Evolutionary conservation across 2,797 vertebrate genomes (phyloP).

Genomic region (Poecilia wingei): DNA sequence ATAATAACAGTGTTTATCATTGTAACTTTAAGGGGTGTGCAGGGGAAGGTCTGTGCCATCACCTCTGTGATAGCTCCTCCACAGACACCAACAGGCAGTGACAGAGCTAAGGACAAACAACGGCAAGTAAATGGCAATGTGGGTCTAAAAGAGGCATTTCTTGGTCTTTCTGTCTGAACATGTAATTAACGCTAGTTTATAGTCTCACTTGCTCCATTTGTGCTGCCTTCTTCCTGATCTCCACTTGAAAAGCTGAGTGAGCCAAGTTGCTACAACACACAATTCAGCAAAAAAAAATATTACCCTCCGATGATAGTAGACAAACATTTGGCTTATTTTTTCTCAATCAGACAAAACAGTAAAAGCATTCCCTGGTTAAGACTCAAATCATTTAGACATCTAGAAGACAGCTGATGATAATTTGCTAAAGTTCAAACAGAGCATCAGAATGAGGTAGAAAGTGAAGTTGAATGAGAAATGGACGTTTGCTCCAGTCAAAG

Average conservation of each 20-base stretch:
- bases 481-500: background rate
- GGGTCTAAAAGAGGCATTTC: constrained; percentile 17
- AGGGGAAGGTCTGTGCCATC: constrained; percentile 47
- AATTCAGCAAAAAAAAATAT: background rate
- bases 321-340: background rate
- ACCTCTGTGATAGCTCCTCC: constrained; percentile 51
- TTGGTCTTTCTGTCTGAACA: constrained; percentile 46
- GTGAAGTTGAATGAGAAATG: background rate
- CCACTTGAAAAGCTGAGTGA: constrained; percentile 4
- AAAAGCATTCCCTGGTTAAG: background rate
- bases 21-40: constrained; percentile 62
- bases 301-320: background rate
- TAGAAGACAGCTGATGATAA: background rate
- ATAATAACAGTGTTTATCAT: constrained; percentile 79
- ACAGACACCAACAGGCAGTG: constrained; percentile 44
- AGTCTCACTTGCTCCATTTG: constrained; percentile 1
- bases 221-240: background rate
- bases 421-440: background rate
- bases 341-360: constrained; percentile 2
- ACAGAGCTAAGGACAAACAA: constrained; percentile 66
- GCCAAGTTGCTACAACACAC: background rate
- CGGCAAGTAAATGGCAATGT: constrained; percentile 32
- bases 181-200: constrained; percentile 55
- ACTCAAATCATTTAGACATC: background rate
- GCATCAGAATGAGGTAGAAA: background rate